A percentile compares a stretch with the other conserved stretches of the same genome.
These are phyloP conservation scores for Euzophera pinguis DNA, from an alignment of 2,888 invertebrate genomes.

Conservation along the genomic window DNA sequence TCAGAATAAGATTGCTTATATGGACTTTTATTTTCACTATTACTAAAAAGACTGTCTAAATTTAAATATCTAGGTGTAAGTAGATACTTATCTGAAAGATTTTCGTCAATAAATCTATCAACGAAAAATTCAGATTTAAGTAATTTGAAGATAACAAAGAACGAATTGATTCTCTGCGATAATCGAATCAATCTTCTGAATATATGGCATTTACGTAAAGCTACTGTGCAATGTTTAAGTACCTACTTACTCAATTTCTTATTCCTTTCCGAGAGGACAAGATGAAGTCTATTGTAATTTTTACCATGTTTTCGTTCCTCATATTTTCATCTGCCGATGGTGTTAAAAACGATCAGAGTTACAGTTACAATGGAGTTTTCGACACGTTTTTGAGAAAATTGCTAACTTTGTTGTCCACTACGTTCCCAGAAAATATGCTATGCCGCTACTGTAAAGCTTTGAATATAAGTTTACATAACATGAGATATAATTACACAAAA, in stretches of 20 bases:
- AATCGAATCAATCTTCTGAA: not conserved
- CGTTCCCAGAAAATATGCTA: constrained; percentile 35
- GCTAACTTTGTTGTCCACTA: constrained; percentile 34
- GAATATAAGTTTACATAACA: constrained; percentile 25
- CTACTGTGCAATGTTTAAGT: no score
- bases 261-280: no score
- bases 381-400: constrained; percentile 41
- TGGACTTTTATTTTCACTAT: no score
- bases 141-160: not conserved
- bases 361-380: constrained; percentile 34
- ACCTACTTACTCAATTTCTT: no score
- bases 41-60: no score
- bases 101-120: no score
- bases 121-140: not conserved
- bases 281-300: not conserved
- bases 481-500: constrained; percentile 31
- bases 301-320: not conserved
- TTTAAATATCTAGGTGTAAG: no score
- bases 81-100: no score
- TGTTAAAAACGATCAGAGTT: not conserved
- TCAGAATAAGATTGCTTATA: no score
- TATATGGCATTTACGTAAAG: not conserved
- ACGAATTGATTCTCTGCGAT: not conserved
- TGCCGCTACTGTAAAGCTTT: constrained; percentile 40
- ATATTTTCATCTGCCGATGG: not conserved